Evolutionary conservation across 2,113 vertebrate genomes (phyloP).

Genomic region (Dicentrarchus labrax): DNA sequence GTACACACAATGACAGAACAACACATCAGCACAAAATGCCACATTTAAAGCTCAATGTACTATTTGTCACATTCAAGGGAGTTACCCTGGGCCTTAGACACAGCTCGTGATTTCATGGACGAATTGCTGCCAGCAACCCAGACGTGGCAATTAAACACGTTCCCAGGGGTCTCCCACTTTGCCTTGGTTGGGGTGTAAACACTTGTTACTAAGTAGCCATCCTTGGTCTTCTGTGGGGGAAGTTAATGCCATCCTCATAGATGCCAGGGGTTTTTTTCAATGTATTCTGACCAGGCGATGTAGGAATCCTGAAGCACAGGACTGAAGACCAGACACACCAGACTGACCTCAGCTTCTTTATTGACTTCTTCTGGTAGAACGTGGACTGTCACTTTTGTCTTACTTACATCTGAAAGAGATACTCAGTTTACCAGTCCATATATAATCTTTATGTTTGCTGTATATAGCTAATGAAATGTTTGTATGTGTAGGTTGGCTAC

Average conservation of each 20-base stretch:
- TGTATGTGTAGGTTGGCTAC: neutral
- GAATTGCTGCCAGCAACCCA: rapidly evolving
- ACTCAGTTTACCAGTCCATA: neutral
- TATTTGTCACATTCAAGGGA: rapidly evolving
- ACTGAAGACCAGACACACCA: conserved; percentile 58
- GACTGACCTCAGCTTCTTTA: neutral
- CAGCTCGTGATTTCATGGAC: rapidly evolving
- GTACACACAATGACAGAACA: conserved; percentile 9
- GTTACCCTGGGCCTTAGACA: neutral
- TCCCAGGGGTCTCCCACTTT: rapidly evolving
- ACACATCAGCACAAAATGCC: conserved; percentile 13
- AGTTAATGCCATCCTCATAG: neutral
- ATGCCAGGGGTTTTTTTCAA: rapidly evolving
- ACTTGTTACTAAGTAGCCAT: conserved; percentile 13
- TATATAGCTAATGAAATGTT: neutral
- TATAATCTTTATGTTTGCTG: neutral
- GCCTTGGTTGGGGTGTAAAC: conserved; percentile 24
- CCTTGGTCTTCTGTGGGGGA: neutral
- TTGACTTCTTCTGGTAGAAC: neutral
- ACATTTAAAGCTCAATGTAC: conserved; percentile 16
- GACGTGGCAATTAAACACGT: neutral
- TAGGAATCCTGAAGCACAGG: neutral
- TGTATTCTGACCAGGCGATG: conserved; percentile 2
- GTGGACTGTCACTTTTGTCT: neutral
- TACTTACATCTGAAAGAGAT: neutral